phyloP scores from a whole-genome alignment of 2,888 invertebrate species.

The Limulus polyphemus region DNA sequence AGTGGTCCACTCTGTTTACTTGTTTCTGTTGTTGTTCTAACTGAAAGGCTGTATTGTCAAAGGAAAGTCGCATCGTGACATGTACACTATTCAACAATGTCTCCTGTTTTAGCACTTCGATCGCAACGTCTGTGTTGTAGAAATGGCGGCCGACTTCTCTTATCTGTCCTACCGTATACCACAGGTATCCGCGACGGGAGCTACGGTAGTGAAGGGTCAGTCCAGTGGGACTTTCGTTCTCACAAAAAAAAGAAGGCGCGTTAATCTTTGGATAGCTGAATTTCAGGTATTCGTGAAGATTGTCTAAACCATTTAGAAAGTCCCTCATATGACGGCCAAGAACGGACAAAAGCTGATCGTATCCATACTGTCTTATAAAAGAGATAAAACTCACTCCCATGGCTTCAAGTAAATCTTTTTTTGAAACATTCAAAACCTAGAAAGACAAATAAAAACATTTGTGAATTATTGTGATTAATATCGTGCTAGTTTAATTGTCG shows the following conservation, averaged over 20 bases:
- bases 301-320: constrained; percentile 86
- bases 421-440: constrained; percentile 72
- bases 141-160: constrained; percentile 52
- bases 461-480: no score
- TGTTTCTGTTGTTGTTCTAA: constrained; percentile 9
- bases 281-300: constrained; percentile 91
- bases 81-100: constrained; percentile 79
- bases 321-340: constrained; percentile 76
- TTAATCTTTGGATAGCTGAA: constrained; percentile 81
- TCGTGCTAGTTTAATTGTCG: no score
- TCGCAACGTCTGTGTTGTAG: constrained; percentile 87
- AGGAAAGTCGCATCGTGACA: constrained; percentile 83
- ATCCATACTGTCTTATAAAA: constrained; percentile 87
- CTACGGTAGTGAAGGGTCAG: constrained; percentile 86
- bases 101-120: constrained; percentile 76
- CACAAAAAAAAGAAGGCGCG: constrained; percentile 93
- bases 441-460: constrained; percentile 22
- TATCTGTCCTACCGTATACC: constrained; percentile 95
- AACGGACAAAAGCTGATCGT: constrained; percentile 78
- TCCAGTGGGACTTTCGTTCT: constrained; percentile 84
- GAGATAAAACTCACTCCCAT: constrained; percentile 90
- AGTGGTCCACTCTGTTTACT: constrained; percentile 14
- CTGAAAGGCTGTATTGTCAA: constrained; percentile 77
- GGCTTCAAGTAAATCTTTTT: constrained; percentile 79
- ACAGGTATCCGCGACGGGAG: constrained; percentile 82